Percentiles rank a stretch among this genome's conserved stretches.
Conservation (phyloP, 2,888 invertebrate species). For the Nemurella pictetii region DNA sequence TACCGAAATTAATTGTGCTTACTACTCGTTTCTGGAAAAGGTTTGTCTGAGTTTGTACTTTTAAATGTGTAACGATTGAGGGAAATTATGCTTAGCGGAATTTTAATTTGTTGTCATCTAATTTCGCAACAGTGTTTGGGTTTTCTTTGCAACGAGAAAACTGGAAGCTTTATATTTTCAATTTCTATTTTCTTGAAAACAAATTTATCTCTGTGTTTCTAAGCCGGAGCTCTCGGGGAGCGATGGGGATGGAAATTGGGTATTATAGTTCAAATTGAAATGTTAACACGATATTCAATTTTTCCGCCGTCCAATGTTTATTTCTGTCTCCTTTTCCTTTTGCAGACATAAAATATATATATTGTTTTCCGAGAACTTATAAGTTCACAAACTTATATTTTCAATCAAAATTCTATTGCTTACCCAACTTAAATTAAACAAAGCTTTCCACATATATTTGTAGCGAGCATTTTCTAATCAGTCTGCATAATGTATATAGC, state of each 20-base stretch:
- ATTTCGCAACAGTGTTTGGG: background rate
- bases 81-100: background rate
- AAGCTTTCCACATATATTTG: too few species aligned
- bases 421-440: too few species aligned
- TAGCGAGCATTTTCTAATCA: too few species aligned
- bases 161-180: background rate
- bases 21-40: too few species aligned
- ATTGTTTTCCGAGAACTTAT: background rate
- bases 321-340: background rate
- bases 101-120: background rate
- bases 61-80: background rate
- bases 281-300: conserved; percentile 1
- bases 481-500: too few species aligned
- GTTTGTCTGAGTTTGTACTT: background rate
- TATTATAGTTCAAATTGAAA: conserved; percentile 15
- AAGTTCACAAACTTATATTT: background rate
- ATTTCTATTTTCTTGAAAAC: background rate
- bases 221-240: background rate
- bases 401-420: background rate
- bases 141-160: background rate
- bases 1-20: too few species aligned
- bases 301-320: background rate
- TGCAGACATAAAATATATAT: background rate
- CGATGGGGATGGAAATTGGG: conserved; percentile 1
- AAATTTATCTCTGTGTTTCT: background rate